These are phyloP conservation scores for Thumatha senex DNA, from an alignment of 2,888 invertebrate species.

Conservation along the genomic window DNA sequence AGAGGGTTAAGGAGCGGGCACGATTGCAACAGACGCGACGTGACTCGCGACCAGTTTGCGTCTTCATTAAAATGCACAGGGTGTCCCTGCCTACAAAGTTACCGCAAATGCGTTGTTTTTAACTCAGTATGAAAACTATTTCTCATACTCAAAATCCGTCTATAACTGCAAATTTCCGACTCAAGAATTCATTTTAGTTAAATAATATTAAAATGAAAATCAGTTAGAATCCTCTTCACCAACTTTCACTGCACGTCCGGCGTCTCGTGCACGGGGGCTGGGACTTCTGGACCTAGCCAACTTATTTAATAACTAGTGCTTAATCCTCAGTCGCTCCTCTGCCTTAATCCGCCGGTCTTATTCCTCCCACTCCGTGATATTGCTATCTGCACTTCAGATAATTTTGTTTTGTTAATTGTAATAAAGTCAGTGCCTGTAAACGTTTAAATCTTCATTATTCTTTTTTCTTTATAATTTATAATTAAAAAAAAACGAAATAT, in stretches of 20 bases:
- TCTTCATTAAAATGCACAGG: too few relatives aligned
- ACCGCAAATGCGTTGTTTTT: too few relatives aligned
- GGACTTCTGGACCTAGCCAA: slow-evolving; percentile 25
- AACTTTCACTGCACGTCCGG: slow-evolving; percentile 5
- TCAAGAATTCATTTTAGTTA: background rate
- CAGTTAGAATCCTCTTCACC: slow-evolving; percentile 5
- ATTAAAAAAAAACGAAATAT: too few relatives aligned
- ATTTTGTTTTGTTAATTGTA: slow-evolving; percentile 27
- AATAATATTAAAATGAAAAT: slow-evolving; percentile 5
- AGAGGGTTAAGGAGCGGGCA: too few relatives aligned
- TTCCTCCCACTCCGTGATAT: slow-evolving; percentile 7
- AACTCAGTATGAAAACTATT: too few relatives aligned
- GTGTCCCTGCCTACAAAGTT: too few relatives aligned
- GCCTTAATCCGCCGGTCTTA: slow-evolving; percentile 30
- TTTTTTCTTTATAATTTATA: too few relatives aligned
- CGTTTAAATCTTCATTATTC: too few relatives aligned
- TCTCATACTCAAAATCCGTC: background rate
- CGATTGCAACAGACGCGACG: too few relatives aligned
- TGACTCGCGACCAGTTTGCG: too few relatives aligned
- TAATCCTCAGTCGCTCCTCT: slow-evolving; percentile 37
- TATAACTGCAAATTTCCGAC: background rate
- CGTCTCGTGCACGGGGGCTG: background rate
- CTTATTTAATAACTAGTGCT: slow-evolving; percentile 52
- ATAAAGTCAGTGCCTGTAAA: too few relatives aligned
- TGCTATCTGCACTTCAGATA: slow-evolving; percentile 14